Percentiles rank a stretch among this genome's conserved stretches.
phyloP scores from a whole-genome alignment of 1,140 invertebrate genomes.

The Drosophila jambulina region DNA sequence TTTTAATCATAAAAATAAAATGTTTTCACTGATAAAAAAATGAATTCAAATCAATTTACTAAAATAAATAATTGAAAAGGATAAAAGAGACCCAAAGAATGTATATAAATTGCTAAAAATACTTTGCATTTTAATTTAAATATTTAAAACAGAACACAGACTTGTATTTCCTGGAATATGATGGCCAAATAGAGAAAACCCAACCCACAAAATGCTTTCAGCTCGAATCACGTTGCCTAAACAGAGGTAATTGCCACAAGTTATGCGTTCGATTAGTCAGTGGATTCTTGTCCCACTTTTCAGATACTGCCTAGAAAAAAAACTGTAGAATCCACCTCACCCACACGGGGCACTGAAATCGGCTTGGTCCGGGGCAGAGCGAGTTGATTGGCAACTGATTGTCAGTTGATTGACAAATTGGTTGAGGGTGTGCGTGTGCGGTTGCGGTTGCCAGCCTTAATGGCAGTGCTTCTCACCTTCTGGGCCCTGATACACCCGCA shows the following conservation, averaged over 20 bases:
- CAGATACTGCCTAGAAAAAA: constrained; percentile 9
- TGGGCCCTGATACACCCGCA: not conserved
- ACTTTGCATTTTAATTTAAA: not conserved
- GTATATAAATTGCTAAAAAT: no score
- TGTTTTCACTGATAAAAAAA: no score
- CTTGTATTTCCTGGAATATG: not conserved
- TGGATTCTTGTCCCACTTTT: constrained; percentile 18
- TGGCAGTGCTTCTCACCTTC: constrained; percentile 9
- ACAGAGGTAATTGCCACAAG: constrained; percentile 43
- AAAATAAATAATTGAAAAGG: not conserved
- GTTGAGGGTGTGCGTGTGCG: constrained; percentile 21
- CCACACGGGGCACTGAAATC: constrained; percentile 6
- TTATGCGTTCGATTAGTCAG: constrained; percentile 50
- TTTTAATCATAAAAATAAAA: not conserved
- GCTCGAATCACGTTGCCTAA: constrained; percentile 23
- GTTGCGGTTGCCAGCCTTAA: not conserved
- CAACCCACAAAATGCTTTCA: constrained; percentile 1
- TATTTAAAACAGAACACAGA: not conserved
- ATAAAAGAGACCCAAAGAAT: not conserved
- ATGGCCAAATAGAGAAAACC: not conserved
- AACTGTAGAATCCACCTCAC: constrained; percentile 20
- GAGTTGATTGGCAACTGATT: constrained; percentile 67
- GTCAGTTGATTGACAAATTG: constrained; percentile 74
- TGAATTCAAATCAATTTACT: not conserved
- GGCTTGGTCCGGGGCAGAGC: constrained; percentile 10